Evolutionary conservation across 2,113 vertebrate species (phyloP), one percentile per base, ranked within the genome.

Genomic region (Sinosuthora webbiana): DNA sequence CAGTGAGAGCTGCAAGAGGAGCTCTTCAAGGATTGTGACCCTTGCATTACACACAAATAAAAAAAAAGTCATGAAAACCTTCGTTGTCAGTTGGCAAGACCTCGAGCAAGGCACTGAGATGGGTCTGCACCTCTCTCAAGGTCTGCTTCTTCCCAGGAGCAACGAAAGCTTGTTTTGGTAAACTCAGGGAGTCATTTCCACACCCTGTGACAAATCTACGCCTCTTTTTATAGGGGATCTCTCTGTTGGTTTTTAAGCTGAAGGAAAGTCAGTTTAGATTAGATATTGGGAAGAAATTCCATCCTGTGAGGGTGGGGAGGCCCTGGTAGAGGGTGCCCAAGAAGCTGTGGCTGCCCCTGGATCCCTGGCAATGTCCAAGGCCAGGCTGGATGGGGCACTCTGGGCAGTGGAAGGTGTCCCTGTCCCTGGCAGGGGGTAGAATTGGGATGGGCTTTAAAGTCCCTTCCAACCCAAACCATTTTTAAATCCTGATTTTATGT

Each of bases 351-450:
- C 55, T 83, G 47, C 15, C 35, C 24, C 63, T 67, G 71, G 35
- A 69, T 76, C 30, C 63, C 55, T 89, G 70, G 24, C 0, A 62
- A 25, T 62, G 55, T 0, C 25, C 87, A 60, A 60, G 52, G 20
- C 13, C n/a, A 63, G n/a, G 37, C 0, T 82, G 60, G 44, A 64
- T 1, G 2, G 35, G 50, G 14, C 60, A 20, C 0, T 14, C 44
- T 53, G 60, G 22, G 11, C 1, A 33, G 44, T 24, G 45, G 39
- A 0, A 88, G 57, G 14, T 42, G 49, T 49, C 42, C 49, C 42
- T 64, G 17, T 16, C 47, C 30, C 6, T 30, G 70, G 41, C 69
- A 22, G 11, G 11, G 5, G 6, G 1, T 63, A 41, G 24, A 0
- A 13, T 3, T 3, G 5, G 21, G 41, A 35, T 68, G 15, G 2